Conservation (phyloP, 2,113 vertebrate genomes). For the Toxotes jaculatrix region DNA sequence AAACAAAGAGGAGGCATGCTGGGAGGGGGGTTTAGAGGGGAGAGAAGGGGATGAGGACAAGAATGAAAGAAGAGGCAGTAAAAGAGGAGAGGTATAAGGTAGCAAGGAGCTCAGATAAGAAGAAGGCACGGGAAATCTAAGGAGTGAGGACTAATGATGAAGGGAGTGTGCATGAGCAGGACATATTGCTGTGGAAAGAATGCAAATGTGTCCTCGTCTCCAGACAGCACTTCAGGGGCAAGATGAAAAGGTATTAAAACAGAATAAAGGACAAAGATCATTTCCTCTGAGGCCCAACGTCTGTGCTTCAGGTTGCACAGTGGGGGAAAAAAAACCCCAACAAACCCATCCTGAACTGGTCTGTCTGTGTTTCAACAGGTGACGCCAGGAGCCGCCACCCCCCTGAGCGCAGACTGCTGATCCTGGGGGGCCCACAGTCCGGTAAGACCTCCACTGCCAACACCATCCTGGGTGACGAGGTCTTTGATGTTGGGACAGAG, state of each 20-base stretch:
- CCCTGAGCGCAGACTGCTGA: constrained; percentile 77
- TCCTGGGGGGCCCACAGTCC: constrained; percentile 74
- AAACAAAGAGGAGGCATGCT: constrained; percentile 32
- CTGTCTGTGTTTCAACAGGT: constrained; percentile 53
- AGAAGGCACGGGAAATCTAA: not conserved
- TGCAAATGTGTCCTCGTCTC: not conserved
- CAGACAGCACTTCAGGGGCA: not conserved
- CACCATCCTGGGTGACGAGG: constrained; percentile 78
- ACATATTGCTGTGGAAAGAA: constrained; percentile 3
- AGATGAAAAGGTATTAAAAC: not conserved
- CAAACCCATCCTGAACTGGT: not conserved
- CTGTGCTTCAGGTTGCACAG: not conserved
- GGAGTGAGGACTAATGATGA: not conserved
- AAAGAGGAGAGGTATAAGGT: not conserved
- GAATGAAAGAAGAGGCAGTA: constrained; percentile 1
- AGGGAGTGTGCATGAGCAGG: not conserved
- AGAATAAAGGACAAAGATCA: not conserved
- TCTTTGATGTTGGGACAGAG: constrained; percentile 74
- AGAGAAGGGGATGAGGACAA: not conserved
- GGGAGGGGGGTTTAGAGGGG: not conserved
- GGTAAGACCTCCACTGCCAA: constrained; percentile 81
- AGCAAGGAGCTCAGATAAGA: constrained; percentile 8
- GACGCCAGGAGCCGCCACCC: constrained; percentile 74
- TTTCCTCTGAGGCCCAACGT: not conserved
- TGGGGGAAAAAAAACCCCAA: not conserved